Evolutionary conservation across 2,888 invertebrate genomes (phyloP), one percentile per base, ranked within the genome.

Genomic region (Pristionchus japonicus): DNA sequence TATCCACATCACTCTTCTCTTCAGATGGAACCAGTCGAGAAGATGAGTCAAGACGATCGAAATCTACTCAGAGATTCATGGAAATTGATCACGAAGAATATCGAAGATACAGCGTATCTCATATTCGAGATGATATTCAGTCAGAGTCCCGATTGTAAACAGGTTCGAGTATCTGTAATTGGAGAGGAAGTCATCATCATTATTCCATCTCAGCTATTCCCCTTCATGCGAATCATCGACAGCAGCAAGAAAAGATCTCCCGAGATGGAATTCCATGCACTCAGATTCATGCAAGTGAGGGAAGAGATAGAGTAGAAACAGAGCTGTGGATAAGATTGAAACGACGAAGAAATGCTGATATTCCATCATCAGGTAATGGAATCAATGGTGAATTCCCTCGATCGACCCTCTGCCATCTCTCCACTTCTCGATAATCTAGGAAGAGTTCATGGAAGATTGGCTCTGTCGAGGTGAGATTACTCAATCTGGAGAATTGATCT

Each of bases 101-200:
- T 92, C 67, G 91, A 90, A 57, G 88, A 89, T 15, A 90, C 91
- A 9, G 92, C 92, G 15, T 90, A 89, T 57, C 90, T 91, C 84
- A 92, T 92, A 47, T 92, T 92, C 80, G 92, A 92, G 87, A 92
- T 92, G 92, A 92, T 92, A 49, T 92, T 92, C 88, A 89, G 86
- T 64, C 92, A 92, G 85, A 91, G 91, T 89, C 92, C 92, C 15
- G 92, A 92, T 80, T 91, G 92, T 17, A 92, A 92, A 82, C 89
- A 89, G 90, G 92, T 92, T 52, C n/a, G n/a, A 77, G 85, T 31
- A 20, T 20, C 52, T 40, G 37, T 37, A 15, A 6, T 77, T 37
- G 23, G 67, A 37, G 20, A 3, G 7, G 23, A 74, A 37, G 74
- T 23, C 34, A 20, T 77, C 7, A 3, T 43, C 27, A 2, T 20